Percentiles rank a stretch among this genome's conserved stretches.
phyloP scores from a whole-genome alignment of 2,888 invertebrate genomes.

The Acanthacorydalis orientalis region DNA sequence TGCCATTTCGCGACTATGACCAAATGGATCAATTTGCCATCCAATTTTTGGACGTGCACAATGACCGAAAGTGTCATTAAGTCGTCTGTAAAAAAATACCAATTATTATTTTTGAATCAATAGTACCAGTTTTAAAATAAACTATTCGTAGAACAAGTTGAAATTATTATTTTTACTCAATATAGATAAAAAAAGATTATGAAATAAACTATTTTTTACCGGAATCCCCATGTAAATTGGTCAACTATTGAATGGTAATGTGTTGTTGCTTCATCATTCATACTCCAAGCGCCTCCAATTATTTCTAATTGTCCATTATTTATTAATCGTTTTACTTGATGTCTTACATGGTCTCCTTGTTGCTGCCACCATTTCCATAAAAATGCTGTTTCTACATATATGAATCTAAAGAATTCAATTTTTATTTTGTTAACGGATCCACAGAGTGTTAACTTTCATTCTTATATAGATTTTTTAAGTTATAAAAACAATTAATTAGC shows the following conservation, averaged over 20 bases:
- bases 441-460: too few species aligned
- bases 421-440: not conserved
- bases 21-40: constrained; percentile 79
- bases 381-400: constrained; percentile 78
- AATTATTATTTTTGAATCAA: not conserved
- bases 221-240: constrained; percentile 58
- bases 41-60: constrained; percentile 59
- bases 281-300: constrained; percentile 65
- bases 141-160: too few species aligned
- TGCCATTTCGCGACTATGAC: constrained; percentile 76
- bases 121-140: too few species aligned
- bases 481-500: too few species aligned
- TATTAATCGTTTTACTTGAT: constrained; percentile 48
- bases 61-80: constrained; percentile 48
- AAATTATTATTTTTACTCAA: too few species aligned
- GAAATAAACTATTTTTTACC: constrained; percentile 29
- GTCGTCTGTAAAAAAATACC: constrained; percentile 15
- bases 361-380: constrained; percentile 76
- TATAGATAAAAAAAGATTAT: too few species aligned
- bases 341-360: constrained; percentile 38
- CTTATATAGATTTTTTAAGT: too few species aligned
- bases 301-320: constrained; percentile 58
- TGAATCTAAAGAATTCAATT: constrained; percentile 46
- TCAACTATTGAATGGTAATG: constrained; percentile 59
- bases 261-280: constrained; percentile 64